Conservation (phyloP, 2,888 invertebrate species). For the Coelogynopora nodosa region DNA sequence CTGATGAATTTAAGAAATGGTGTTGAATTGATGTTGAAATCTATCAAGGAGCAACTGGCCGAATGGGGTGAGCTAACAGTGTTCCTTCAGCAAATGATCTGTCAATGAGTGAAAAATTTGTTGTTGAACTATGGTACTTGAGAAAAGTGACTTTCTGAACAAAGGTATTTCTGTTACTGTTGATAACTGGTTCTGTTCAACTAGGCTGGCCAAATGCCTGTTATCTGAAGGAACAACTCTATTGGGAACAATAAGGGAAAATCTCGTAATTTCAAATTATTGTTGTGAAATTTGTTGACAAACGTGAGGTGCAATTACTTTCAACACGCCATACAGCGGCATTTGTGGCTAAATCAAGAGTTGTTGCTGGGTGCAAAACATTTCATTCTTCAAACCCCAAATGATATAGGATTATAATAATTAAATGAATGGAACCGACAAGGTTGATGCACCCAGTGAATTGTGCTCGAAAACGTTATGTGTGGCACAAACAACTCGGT, state of each 20-base stretch:
- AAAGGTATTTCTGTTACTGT: slow-evolving; percentile 21
- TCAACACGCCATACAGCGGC: not conserved
- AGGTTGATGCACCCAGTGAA: not conserved
- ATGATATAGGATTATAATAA: not conserved
- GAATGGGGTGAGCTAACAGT: not conserved
- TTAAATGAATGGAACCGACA: not conserved
- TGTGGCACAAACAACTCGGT: slow-evolving; percentile 10
- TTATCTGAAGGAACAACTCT: slow-evolving; percentile 8
- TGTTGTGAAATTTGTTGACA: not conserved
- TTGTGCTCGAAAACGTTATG: not conserved
- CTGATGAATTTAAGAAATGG: too few species aligned
- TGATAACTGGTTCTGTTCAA: slow-evolving; percentile 32
- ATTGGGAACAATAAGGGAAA: not conserved
- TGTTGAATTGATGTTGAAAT: too few species aligned
- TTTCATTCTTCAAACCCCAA: not conserved
- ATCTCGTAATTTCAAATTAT: slow-evolving; percentile 7
- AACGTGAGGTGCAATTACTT: not conserved
- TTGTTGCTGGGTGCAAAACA: not conserved
- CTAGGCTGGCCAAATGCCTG: slow-evolving; percentile 24
- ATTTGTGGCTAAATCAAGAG: slow-evolving; percentile 25
- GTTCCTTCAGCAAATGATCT: slow-evolving; percentile 1
- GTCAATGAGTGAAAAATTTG: slow-evolving; percentile 27
- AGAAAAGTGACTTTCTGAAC: not conserved
- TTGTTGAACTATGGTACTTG: slow-evolving; percentile 21
- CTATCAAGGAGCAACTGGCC: slow-evolving; percentile 2